Base-by-base conservation (phyloP, 1,140 invertebrate species). In the Heliconius eleuchia region DNA sequence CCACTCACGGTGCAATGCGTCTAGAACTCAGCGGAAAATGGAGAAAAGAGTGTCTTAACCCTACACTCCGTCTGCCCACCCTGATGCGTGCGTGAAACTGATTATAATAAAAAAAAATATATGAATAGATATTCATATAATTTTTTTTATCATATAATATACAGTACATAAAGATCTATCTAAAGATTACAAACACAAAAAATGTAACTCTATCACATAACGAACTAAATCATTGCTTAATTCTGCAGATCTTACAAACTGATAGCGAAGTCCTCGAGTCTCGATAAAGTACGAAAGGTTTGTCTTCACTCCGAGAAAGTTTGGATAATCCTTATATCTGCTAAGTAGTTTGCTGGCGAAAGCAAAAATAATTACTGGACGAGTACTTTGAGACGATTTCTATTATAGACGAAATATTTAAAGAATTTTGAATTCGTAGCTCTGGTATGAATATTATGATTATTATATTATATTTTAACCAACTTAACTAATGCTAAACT, bases 271-370 rank as follows among this genome's bases (percentile, higher is more conserved):
- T 66, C 30, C 23, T 66, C 11, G 60, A 66, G 9, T 30, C 60
- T 30, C 1, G 60, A 66, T 66, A 66, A 66, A 66, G 23, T 66
- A 11, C 19, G 60, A 66, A 66, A 66, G 60, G 60, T 66, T 66
- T 66, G 60, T 66, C 60, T 66, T 66, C 60, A 16, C 9, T 66
- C n/a, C 60, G 60, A 27, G 8, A n/a, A 30, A 66, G 27, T 66
- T 66, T 66, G 60, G 23, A 66, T 66, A 66, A 66, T 66, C 23
- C 60, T 23, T 66, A n/a, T 30, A 30, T 46, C 42, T 46, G 42
- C 60, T 66, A 66, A 66, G 60, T 66, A 66, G 60, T 66, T 66
- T 30, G 60, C 23, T 66, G 60, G 60, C 23, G 60, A 66, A 66
- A 30, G 60, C 60, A 2, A 66, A 66, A 66, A 66, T 66, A 66